phyloP scores from a whole-genome alignment of 2,888 invertebrate species.

The Melipona bicolor region DNA sequence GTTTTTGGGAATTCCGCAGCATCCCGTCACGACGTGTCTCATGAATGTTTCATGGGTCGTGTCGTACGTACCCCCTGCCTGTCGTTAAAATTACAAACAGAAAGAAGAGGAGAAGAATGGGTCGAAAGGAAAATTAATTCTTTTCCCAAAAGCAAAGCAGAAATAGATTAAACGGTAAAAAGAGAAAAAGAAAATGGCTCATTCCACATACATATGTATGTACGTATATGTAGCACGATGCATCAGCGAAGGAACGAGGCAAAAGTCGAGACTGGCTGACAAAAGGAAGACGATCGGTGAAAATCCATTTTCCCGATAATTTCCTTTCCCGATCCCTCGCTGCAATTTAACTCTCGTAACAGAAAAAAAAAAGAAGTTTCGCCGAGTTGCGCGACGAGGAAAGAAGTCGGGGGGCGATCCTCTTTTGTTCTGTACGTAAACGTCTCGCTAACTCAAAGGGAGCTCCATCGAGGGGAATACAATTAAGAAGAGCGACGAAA shows the following conservation, averaged over 20 bases:
- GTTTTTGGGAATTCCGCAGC: too few species aligned
- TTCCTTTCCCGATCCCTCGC: constrained; percentile 13
- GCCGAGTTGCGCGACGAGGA: background rate
- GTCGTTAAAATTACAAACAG: too few species aligned
- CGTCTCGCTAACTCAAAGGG: constrained; percentile 20
- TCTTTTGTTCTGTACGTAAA: constrained; percentile 27
- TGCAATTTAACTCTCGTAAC: constrained; percentile 33
- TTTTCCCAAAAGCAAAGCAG: too few species aligned
- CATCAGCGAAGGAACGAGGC: background rate
- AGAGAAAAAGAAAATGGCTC: too few species aligned
- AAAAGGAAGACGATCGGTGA: background rate
- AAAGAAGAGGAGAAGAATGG: too few species aligned
- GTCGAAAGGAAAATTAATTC: too few species aligned
- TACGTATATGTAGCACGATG: background rate
- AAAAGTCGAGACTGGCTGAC: background rate
- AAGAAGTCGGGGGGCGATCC: background rate
- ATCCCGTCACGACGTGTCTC: too few species aligned
- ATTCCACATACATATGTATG: too few species aligned
- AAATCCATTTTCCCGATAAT: constrained; percentile 36
- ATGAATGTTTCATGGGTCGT: too few species aligned
- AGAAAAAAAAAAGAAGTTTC: constrained; percentile 9
- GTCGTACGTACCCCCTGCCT: too few species aligned
- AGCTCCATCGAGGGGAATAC: constrained; percentile 7
- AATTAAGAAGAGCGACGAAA: constrained; percentile 19
- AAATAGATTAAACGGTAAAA: too few species aligned